Evolutionary conservation across 92 coral and sea anemone genomes (phyloP), one percentile per base, ranked within the genome.

Genomic region (Galaxea fascicularis): DNA sequence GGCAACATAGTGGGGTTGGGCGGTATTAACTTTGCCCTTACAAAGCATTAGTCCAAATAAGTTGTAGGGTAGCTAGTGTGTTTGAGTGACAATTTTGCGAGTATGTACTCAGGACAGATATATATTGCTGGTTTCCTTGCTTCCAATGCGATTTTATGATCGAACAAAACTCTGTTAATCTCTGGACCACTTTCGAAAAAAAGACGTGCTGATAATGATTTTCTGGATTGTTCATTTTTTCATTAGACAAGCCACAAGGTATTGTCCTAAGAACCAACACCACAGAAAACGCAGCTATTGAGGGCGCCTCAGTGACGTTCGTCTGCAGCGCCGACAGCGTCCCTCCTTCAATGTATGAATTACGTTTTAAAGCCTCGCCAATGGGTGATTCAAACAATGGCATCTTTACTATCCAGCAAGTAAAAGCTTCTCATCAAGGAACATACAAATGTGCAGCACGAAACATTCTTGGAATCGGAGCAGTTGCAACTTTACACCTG

Each of bases 391-490:
- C 49, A 16, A 21, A 31, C 21, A 58, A 56, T 21, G 92, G 84
- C 21, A 7, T 13, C 8, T 88, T 31, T n/a, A 78, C 73, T 21
- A 66, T 88, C 20, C 39, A 73, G 24, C 25, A 51, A 20, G 68
- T 46, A 20, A 79, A 68, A 16, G 27, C 68, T n/a, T 67, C 88
- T 24, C 65, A 82, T 20, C 46, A 53, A 30, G 91, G 91, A 27
- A 76, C 21, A 13, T 88, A 82, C 57, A 58, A 65, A 10, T 88
- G 91, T 58, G 58, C 75, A 18, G 74, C 91, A 14, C 31, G 73
- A 29, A 87, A 87, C 58, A 49, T 59, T 62, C 31, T 88, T 65
- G 91, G 91, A 16, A 22, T n/a, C 1, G 88, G 91, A 8, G 28
- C 12, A 9, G 66, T 59, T 7, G 88, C 78, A 18, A 15, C 74